phyloP scores from a whole-genome alignment of 2,113 vertebrate species.

The Marcusenius ussheri region DNA sequence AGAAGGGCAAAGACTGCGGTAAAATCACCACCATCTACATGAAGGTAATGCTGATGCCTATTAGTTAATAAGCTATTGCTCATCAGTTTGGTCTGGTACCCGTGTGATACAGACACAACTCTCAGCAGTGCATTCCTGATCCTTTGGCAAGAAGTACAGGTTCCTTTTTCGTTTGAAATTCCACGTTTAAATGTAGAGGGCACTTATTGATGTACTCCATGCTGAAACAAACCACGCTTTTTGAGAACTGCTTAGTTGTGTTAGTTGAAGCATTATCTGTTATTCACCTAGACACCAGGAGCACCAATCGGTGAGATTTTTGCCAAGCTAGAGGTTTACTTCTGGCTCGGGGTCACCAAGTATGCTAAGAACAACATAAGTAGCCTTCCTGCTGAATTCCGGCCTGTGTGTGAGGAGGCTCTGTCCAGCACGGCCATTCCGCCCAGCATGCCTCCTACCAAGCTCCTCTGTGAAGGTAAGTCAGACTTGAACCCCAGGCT shows the following conservation, averaged over 20 bases:
- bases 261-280: background rate
- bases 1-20: constrained; percentile 80
- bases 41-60: constrained; percentile 58
- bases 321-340: constrained; percentile 82
- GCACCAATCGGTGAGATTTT: constrained; percentile 69
- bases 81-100: background rate
- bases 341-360: constrained; percentile 84
- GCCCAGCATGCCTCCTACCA: constrained; percentile 50
- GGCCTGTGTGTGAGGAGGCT: constrained; percentile 54
- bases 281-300: constrained; percentile 59
- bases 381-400: constrained; percentile 73
- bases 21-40: constrained; percentile 78
- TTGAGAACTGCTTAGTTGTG: background rate
- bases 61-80: background rate
- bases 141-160: background rate
- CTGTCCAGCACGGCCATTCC: constrained; percentile 39
- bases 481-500: background rate
- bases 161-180: background rate
- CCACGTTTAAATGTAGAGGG: background rate
- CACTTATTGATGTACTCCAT: background rate
- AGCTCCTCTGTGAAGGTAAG: constrained; percentile 74
- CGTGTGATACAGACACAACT: background rate
- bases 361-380: constrained; percentile 70
- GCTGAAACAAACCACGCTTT: background rate
- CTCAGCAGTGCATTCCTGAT: background rate